Evolutionary conservation across 1,140 invertebrate species (phyloP), one percentile per base, ranked within the genome.

Genomic region (Euglossa dilemma): DNA sequence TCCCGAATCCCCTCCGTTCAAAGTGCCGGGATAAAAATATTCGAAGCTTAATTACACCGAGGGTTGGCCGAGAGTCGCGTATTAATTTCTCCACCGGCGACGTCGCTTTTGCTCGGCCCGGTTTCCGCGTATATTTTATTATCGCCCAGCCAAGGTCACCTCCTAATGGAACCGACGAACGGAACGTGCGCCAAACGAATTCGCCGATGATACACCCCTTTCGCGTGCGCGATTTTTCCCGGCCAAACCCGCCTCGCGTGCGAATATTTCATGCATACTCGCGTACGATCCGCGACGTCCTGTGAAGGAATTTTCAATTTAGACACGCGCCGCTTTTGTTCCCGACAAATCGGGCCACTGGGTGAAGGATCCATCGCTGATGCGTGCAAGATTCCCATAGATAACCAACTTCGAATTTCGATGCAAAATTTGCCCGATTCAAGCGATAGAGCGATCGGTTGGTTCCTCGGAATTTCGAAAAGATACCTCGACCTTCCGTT

Each of bases 371-470:
- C 57, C 45, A 7, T 7, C 43, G 2, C 9, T 16, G 43, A 3
- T 16, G n/a, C 64, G 18, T 69, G 56, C 14, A 63, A 80, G 69
- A 80, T 72, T 43, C 63, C 20, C 14, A 36, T 80, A 45, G 1
- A 67, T 23, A 50, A 45, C 59, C 59, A 78, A 57, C 43, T 54
- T 1, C 8, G 69, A 56, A 57, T 25, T 4, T 12, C 43, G 59
- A 18, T n/a, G 20, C 61, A 28, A 5, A 57, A 81, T 75, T 67
- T 76, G 59, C 56, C 66, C 63, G 52, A 75, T 67, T 52, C 43
- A n/a, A n/a, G 25, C 9, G 43, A 6, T n/a, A 43, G 61, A 67
- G n/a, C n/a, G n/a, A n/a, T n/a, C n/a, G n/a, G n/a, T n/a, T n/a
- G n/a, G n/a, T n/a, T n/a, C n/a, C n/a, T n/a, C n/a, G n/a, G n/a